A percentile compares a stretch with the other conserved stretches of the same genome.
Evolutionary conservation across 1,140 invertebrate genomes (phyloP).

Genomic region (Brachionus rubens): DNA sequence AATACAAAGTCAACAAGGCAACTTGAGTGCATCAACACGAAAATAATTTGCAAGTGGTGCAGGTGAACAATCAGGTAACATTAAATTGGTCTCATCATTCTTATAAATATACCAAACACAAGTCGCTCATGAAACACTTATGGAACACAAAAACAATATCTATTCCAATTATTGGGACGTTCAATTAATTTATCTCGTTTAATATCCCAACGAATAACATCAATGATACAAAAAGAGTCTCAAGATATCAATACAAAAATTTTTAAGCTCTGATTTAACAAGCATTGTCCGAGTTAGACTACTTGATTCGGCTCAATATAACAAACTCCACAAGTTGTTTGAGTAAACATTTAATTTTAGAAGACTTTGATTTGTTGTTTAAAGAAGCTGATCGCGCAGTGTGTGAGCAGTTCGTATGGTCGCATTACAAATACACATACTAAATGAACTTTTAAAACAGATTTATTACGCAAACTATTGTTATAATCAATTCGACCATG

Average conservation of each 20-base stretch:
- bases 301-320: constrained; percentile 83
- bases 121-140: constrained; percentile 89
- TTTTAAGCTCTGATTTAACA: constrained; percentile 94
- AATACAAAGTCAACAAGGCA: constrained; percentile 8
- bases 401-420: constrained; percentile 92
- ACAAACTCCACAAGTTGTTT: constrained; percentile 91
- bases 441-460: constrained; percentile 97
- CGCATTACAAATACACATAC: constrained; percentile 92
- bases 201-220: constrained; percentile 91
- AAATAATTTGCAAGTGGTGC: no score
- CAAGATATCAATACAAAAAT: constrained; percentile 87
- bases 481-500: constrained; percentile 95
- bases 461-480: constrained; percentile 96
- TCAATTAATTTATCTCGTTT: constrained; percentile 95
- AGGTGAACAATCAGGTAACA: no score
- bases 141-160: constrained; percentile 94
- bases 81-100: neutral
- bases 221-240: constrained; percentile 90
- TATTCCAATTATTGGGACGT: constrained; percentile 81
- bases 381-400: constrained; percentile 96
- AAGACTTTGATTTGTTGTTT: constrained; percentile 92
- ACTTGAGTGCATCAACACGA: neutral
- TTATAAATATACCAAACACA: constrained; percentile 72
- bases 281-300: constrained; percentile 91
- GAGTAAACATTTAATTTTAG: constrained; percentile 77